phyloP scores from a whole-genome alignment of 2,113 vertebrate species.

The Thomomys bottae region DNA sequence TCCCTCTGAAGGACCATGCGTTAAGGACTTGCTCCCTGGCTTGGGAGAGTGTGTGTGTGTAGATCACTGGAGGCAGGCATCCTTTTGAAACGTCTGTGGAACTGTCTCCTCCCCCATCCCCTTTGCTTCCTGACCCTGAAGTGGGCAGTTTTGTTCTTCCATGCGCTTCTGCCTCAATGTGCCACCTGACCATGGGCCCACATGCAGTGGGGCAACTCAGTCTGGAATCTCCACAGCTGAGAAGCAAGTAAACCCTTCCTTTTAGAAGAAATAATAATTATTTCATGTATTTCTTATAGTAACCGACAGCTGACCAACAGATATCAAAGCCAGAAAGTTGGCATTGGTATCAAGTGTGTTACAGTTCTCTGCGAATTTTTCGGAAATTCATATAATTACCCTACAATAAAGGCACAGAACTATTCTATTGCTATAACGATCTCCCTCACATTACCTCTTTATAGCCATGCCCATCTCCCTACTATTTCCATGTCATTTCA shows the following conservation, averaged over 20 bases:
- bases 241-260: neutral
- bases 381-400: neutral
- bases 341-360: neutral
- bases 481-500: neutral
- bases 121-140: neutral
- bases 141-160: neutral
- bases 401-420: neutral
- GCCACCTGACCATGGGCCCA: too few species aligned
- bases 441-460: neutral
- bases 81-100: neutral
- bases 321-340: neutral
- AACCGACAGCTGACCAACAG: neutral
- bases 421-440: neutral
- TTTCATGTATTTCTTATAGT: neutral
- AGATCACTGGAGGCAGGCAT: neutral
- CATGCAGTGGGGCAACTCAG: neutral
- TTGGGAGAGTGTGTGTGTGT: neutral
- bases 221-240: neutral
- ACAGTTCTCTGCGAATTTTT: neutral
- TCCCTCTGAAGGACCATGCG: neutral
- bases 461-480: neutral
- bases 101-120: too few species aligned
- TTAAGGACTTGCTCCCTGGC: neutral
- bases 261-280: neutral
- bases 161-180: neutral